Evolutionary conservation across 2,888 invertebrate genomes (phyloP).

Genomic region (Hyalella azteca): DNA sequence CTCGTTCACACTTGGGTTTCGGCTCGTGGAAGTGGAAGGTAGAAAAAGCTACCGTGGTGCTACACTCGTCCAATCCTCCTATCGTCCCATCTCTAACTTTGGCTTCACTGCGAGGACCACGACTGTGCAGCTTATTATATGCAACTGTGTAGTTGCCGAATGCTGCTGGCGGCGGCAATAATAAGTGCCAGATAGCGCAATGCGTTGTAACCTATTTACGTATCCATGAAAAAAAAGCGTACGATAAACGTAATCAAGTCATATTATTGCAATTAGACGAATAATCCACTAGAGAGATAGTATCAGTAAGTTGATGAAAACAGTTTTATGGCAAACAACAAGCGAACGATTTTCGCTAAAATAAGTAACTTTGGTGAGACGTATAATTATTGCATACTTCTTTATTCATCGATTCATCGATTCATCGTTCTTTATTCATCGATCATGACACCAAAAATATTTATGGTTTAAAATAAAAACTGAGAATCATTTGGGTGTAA

Average conservation of each 20-base stretch:
- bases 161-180: background rate
- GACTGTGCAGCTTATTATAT: slow-evolving; percentile 21
- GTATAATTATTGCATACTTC: too few relatives aligned
- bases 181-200: slow-evolving; percentile 19
- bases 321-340: too few relatives aligned
- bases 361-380: too few relatives aligned
- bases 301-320: too few relatives aligned
- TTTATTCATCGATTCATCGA: too few relatives aligned
- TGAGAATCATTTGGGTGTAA: too few relatives aligned
- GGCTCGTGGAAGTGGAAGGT: slow-evolving; percentile 50
- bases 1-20: slow-evolving; percentile 49
- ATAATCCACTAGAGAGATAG: too few relatives aligned
- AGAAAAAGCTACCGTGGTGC: slow-evolving; percentile 56
- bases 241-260: background rate
- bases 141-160: background rate
- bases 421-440: too few relatives aligned
- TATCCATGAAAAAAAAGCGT: background rate
- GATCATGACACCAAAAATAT: too few relatives aligned
- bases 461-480: too few relatives aligned
- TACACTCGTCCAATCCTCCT: slow-evolving; percentile 46
- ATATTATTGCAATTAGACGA: too few relatives aligned
- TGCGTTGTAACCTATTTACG: background rate
- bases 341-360: too few relatives aligned
- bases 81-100: slow-evolving; percentile 54
- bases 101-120: slow-evolving; percentile 37